Evolutionary conservation across 2,888 invertebrate genomes (phyloP).

Genomic region (Drosophila testacea): DNA sequence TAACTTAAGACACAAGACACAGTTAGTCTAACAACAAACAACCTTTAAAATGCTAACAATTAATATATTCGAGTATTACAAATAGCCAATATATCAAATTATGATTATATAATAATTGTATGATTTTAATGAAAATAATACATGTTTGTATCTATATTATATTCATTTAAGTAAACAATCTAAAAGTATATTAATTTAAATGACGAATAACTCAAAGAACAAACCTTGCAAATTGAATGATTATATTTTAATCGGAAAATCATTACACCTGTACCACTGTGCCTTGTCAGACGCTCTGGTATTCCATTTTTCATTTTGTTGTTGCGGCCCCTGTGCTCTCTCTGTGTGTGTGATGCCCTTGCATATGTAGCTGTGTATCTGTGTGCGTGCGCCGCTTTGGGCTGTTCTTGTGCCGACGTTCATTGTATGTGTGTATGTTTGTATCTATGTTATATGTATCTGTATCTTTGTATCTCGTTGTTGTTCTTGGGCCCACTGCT

Average conservation of each 20-base stretch:
- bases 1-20: too few relatives aligned
- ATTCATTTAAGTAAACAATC: neutral
- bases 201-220: neutral
- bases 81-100: too few relatives aligned
- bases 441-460: neutral
- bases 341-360: slow-evolving; percentile 16
- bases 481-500: slow-evolving; percentile 40
- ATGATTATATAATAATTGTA: too few relatives aligned
- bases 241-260: neutral
- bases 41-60: too few relatives aligned
- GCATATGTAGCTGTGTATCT: slow-evolving; percentile 16
- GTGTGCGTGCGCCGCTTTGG: slow-evolving; percentile 57
- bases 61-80: too few relatives aligned
- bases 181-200: neutral
- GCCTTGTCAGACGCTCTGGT: slow-evolving; percentile 42
- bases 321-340: slow-evolving; percentile 28
- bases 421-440: slow-evolving; percentile 38
- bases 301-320: slow-evolving; percentile 79
- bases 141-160: neutral
- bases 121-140: neutral
- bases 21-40: too few relatives aligned
- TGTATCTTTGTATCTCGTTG: slow-evolving; percentile 29
- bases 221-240: neutral
- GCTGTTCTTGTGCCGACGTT: slow-evolving; percentile 52
- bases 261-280: slow-evolving; percentile 55